These are phyloP conservation scores for Eptesicus fuscus DNA, from an alignment of 2,113 vertebrate species.

Conservation along the genomic window DNA sequence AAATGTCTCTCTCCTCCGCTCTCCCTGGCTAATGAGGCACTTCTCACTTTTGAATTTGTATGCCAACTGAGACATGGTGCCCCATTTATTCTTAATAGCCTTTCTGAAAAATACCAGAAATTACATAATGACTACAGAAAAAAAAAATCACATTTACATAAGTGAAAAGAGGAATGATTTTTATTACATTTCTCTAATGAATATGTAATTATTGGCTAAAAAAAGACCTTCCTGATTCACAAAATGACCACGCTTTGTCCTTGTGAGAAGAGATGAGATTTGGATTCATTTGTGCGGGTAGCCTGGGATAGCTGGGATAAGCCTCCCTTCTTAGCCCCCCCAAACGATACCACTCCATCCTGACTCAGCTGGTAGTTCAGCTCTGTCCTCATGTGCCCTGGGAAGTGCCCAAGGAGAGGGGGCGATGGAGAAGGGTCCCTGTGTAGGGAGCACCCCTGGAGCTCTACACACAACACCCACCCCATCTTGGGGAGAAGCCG, in stretches of 20 bases:
- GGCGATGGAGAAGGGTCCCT: background rate
- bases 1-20: background rate
- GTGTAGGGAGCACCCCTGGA: background rate
- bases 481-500: background rate
- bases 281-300: background rate
- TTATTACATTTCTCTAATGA: slow-evolving; percentile 22
- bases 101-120: background rate
- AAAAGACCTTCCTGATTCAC: background rate
- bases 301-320: background rate
- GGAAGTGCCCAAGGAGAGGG: accelerated
- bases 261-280: background rate
- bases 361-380: background rate
- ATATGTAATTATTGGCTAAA: background rate
- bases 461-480: background rate
- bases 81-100: slow-evolving; percentile 18
- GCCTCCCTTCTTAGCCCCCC: background rate
- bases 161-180: slow-evolving; percentile 11
- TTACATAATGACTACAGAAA: background rate
- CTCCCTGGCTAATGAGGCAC: background rate
- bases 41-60: background rate
- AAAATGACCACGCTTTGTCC: slow-evolving; percentile 12
- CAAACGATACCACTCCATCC: background rate
- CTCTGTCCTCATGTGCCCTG: background rate
- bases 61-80: background rate
- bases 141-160: background rate